Conservation (phyloP, 2,113 vertebrate genomes). For the Sylvia atricapilla region DNA sequence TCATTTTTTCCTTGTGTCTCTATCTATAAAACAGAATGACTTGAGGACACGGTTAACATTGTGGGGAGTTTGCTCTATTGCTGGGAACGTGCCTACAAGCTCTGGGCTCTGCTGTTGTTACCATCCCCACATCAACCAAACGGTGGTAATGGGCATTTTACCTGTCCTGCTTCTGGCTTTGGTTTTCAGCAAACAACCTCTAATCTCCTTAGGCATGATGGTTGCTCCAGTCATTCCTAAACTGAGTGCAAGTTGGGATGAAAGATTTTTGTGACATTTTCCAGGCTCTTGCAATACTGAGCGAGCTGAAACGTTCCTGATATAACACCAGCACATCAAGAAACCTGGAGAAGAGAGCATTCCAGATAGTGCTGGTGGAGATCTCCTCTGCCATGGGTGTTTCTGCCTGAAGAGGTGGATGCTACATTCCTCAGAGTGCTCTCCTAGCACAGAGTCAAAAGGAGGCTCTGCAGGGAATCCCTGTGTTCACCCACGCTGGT, state of each 20-base stretch:
- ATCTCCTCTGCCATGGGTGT: background rate
- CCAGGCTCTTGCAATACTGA: background rate
- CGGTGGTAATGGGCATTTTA: too few relatives aligned
- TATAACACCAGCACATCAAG: background rate
- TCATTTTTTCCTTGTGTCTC: slow-evolving; percentile 26
- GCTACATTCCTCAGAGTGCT: fast-evolving
- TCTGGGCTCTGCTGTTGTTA: background rate
- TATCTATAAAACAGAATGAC: slow-evolving; percentile 16
- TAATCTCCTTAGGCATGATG: fast-evolving
- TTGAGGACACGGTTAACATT: background rate
- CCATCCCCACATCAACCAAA: background rate
- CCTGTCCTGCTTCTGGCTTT: background rate
- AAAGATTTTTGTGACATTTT: background rate
- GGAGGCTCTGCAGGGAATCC: background rate
- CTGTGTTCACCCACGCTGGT: background rate
- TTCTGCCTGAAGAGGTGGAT: background rate
- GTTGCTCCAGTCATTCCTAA: background rate
- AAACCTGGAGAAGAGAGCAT: background rate
- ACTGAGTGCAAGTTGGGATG: background rate
- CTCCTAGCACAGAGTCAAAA: background rate
- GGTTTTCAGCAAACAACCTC: background rate
- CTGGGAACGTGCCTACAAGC: background rate
- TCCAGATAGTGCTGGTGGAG: background rate
- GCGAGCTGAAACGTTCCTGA: background rate
- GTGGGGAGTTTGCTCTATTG: background rate